phyloP scores from a whole-genome alignment of 2,797 vertebrate genomes.

The Heteromormyrus szaboi region DNA sequence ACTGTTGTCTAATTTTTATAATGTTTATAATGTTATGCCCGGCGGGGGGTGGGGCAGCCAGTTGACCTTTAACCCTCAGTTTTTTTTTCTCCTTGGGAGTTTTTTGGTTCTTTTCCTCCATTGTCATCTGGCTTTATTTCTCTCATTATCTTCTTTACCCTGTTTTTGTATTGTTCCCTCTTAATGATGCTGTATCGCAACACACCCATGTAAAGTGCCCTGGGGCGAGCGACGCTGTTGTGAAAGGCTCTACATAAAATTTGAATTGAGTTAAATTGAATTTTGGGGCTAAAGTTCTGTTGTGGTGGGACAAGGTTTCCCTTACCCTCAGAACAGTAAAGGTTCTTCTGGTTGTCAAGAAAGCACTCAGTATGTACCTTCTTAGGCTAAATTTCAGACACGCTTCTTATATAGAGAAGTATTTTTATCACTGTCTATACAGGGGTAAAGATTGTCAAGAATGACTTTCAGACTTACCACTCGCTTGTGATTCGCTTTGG shows the following conservation, averaged over 20 bases:
- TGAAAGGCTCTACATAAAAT: neutral
- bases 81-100: neutral
- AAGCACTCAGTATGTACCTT: neutral
- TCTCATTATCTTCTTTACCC: neutral
- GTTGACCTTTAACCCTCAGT: neutral
- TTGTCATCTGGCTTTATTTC: neutral
- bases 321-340: neutral
- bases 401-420: neutral
- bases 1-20: neutral
- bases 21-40: neutral
- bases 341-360: neutral
- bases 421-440: neutral
- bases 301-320: neutral
- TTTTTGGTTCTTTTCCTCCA: too few species aligned
- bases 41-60: neutral
- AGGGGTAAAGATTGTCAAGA: neutral
- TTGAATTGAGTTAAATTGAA: neutral
- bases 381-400: neutral
- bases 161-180: neutral
- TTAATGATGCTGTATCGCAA: neutral
- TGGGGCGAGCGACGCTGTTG: neutral
- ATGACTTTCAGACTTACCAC: neutral
- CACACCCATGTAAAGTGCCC: neutral
- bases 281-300: neutral
- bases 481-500: neutral